Evolutionary conservation across 2,113 vertebrate species (phyloP).

Genomic region (Hydrochoerus hydrochaeris): DNA sequence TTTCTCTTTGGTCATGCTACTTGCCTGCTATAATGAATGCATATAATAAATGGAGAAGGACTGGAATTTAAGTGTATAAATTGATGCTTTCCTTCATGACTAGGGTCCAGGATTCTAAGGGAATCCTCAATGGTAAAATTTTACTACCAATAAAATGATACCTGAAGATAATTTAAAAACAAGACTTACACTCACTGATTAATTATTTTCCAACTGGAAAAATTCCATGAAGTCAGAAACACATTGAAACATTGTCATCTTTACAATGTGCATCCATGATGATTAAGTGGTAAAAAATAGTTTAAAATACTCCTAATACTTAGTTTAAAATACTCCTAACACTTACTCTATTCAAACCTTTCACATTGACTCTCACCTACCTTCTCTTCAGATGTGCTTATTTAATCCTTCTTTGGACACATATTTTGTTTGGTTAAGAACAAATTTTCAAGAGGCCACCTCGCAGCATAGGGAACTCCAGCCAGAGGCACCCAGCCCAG

Average conservation of each 20-base stretch:
- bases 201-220: constrained; percentile 61
- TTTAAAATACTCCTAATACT: constrained; percentile 40
- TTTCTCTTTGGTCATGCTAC: background rate
- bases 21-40: background rate
- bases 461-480: too few relatives aligned
- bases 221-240: constrained; percentile 39
- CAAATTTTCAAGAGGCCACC: too few relatives aligned
- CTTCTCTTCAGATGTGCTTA: constrained; percentile 44
- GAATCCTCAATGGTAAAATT: background rate
- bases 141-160: background rate
- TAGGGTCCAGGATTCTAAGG: background rate
- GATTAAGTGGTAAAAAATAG: constrained; percentile 41
- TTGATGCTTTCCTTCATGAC: background rate
- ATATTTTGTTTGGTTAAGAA: constrained; percentile 67
- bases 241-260: constrained; percentile 31
- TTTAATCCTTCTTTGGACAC: constrained; percentile 72
- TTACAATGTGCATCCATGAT: constrained; percentile 1
- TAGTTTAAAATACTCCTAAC: constrained; percentile 28
- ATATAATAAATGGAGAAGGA: background rate
- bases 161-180: background rate
- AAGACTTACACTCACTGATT: constrained; percentile 45
- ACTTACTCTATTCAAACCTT: constrained; percentile 42
- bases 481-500: too few relatives aligned
- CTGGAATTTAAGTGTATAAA: background rate
- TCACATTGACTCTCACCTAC: constrained; percentile 44